Evolutionary conservation across 2,888 invertebrate species (phyloP), one percentile per base, ranked within the genome.

Genomic region (Tinea trinotella): DNA sequence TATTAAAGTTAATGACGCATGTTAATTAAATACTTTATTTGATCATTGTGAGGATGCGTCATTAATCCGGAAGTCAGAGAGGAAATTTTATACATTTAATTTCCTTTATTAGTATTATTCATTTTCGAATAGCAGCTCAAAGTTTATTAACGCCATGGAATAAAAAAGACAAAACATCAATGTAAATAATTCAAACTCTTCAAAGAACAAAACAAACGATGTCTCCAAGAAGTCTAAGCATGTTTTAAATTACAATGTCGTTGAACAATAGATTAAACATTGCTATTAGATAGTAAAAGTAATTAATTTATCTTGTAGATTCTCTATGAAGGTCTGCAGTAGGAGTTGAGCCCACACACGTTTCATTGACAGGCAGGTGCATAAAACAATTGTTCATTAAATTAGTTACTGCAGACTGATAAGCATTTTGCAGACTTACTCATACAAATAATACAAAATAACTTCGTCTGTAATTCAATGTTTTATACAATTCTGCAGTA

Each of bases 231-330:
- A 40, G 40, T 40, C 15, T 40, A 13, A 5, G 7, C 4, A 40
- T 40, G 40, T 40, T 15, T 40, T 2, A 15, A 40, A 40, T 12
- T 12, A 6, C 7, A 2, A 15, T 40, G n/a, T 4, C 40, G n/a
- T 40, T 7, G 13, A 40, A 40, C 40, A 40, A 40, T 40, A 15
- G 40, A n/a, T 40, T 40, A 2, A 40, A 40, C 40, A 40, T 40
- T n/a, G 13, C 6, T 15, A 40, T 13, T 2, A n/a, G n/a, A n/a
- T 15, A 40, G 40, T 40, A 40, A 40, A 15, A 40, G 40, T 40
- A 1, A 40, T 15, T 40, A 15, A 15, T 40, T 4, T 40, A 40
- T 15, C 13, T 40, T 40, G 40, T 13, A 40, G 40, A 40, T 40
- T 4, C 40, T 40, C 15, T 6, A 15, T 40, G 13, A 40, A 15